phyloP scores from a whole-genome alignment of 2,113 vertebrate species.

The Romanogobio albipinnatus region DNA sequence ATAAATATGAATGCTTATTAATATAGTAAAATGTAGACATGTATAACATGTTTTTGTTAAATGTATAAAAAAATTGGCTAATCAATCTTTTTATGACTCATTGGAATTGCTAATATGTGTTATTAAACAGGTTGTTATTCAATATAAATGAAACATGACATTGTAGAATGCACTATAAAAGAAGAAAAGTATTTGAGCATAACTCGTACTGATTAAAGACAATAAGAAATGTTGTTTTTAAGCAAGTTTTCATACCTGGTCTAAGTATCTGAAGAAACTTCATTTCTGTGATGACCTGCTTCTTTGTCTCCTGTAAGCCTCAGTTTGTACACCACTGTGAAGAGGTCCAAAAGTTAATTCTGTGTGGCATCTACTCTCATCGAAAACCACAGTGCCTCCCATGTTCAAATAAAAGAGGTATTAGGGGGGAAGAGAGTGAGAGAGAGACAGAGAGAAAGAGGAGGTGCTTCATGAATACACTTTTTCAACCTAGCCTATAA shows the following conservation, averaged over 20 bases:
- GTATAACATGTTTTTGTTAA: too few species aligned
- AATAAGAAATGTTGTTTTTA: not conserved
- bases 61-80: not conserved
- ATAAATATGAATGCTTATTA: not conserved
- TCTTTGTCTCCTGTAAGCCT: constrained; percentile 36
- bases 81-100: not conserved
- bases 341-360: constrained; percentile 12
- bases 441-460: not conserved
- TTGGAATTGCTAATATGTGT: too few species aligned
- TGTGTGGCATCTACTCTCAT: not conserved
- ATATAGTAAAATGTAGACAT: not conserved
- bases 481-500: not conserved
- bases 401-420: constrained; percentile 31
- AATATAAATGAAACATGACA: not conserved
- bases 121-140: too few species aligned
- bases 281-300: constrained; percentile 59
- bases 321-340: constrained; percentile 5
- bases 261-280: constrained; percentile 38
- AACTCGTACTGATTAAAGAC: not conserved
- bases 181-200: not conserved
- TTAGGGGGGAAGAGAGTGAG: not conserved
- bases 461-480: not conserved
- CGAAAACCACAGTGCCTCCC: not conserved
- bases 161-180: not conserved
- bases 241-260: constrained; percentile 63